Conservation (phyloP, 2,113 vertebrate species). For the Pollachius pollachius region DNA sequence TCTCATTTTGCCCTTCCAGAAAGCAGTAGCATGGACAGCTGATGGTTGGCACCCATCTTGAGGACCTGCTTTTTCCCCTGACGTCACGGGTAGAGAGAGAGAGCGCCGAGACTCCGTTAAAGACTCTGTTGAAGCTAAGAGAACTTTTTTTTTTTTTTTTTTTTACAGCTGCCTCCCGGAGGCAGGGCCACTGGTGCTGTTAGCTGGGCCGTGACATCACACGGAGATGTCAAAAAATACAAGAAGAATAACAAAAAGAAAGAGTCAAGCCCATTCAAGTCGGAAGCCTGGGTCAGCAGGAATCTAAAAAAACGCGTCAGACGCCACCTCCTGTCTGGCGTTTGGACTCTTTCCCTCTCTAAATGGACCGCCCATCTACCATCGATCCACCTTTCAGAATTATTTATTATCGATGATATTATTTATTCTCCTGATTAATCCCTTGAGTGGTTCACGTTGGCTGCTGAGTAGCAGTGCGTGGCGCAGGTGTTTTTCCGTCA, state of each 20-base stretch:
- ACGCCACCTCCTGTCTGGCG: too few species aligned
- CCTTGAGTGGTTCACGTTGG: constrained; percentile 20
- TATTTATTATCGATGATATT: constrained; percentile 64
- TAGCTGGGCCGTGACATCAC: constrained; percentile 3
- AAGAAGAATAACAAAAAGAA: too few species aligned
- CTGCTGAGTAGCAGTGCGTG: constrained; percentile 12
- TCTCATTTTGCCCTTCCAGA: constrained; percentile 65
- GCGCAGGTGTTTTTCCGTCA: constrained; percentile 4
- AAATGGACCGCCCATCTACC: neutral
- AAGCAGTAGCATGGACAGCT: constrained; percentile 98
- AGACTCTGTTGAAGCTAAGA: constrained; percentile 51
- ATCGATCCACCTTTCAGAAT: constrained; percentile 42
- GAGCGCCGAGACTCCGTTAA: constrained; percentile 37
- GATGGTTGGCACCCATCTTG: constrained; percentile 79
- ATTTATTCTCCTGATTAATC: constrained; percentile 59
- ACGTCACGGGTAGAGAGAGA: constrained; percentile 1
- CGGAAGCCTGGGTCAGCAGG: too few species aligned
- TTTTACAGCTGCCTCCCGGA: constrained; percentile 32
- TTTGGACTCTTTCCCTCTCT: neutral
- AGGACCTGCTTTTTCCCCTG: constrained; percentile 66
- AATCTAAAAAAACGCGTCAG: too few species aligned
- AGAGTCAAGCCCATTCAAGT: too few species aligned
- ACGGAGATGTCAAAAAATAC: neutral
- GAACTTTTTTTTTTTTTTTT: constrained; percentile 23
- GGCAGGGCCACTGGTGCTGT: constrained; percentile 23